phyloP scores from a whole-genome alignment of 1,140 invertebrate genomes.

The Teleogryllus occipitalis region DNA sequence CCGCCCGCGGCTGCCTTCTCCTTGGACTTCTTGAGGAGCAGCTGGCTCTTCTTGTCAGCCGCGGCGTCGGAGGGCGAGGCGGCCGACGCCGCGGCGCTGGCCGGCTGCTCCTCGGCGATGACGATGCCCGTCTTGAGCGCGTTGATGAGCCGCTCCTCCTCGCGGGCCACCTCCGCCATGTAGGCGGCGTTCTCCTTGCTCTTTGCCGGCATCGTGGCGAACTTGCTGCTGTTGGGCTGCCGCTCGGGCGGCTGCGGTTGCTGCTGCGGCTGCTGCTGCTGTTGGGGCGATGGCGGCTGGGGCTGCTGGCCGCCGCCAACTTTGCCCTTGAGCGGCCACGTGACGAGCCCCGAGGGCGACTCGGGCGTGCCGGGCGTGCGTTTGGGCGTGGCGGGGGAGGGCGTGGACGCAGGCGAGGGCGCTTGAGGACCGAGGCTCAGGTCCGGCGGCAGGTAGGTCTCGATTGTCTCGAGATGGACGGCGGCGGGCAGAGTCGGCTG shows the following conservation, averaged over 20 bases:
- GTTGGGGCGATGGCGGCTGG: slow-evolving; percentile 1
- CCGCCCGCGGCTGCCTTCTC: not conserved
- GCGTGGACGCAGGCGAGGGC: too few relatives aligned
- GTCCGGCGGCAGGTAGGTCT: not conserved
- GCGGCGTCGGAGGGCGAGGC: not conserved
- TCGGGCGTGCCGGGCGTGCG: not conserved
- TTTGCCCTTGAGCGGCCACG: slow-evolving; percentile 58
- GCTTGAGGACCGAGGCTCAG: not conserved
- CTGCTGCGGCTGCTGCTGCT: too few relatives aligned
- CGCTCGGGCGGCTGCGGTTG: not conserved
- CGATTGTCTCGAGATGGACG: not conserved
- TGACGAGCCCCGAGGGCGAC: slow-evolving; percentile 36
- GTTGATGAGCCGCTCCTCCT: slow-evolving; percentile 69
- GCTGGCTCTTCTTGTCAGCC: slow-evolving; percentile 17
- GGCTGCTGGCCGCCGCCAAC: slow-evolving; percentile 28
- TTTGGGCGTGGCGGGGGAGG: not conserved
- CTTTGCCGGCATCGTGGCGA: slow-evolving; percentile 28
- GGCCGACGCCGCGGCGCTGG: not conserved
- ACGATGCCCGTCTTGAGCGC: slow-evolving; percentile 66
- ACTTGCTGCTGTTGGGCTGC: slow-evolving; percentile 24
- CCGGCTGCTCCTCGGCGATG: slow-evolving; percentile 44
- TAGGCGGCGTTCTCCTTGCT: slow-evolving; percentile 32
- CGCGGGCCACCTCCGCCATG: slow-evolving; percentile 58
- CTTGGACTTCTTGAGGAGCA: slow-evolving; percentile 17
- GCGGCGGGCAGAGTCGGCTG: too few relatives aligned